Evolutionary conservation across 2,113 vertebrate species (phyloP).

Genomic region (Hippolais icterina): DNA sequence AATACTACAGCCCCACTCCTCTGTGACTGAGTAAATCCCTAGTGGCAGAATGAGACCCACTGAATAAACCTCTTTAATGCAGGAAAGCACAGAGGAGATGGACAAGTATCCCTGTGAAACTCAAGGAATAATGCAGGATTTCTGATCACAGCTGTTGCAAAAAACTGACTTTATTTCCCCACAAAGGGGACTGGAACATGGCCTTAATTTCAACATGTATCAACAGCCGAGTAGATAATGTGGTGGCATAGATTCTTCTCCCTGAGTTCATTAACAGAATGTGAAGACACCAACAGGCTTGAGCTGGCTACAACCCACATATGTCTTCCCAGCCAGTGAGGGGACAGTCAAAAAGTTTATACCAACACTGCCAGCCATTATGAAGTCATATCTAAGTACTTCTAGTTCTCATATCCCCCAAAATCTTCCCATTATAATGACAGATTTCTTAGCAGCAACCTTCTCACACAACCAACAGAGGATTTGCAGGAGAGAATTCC

Average conservation of each 20-base stretch:
- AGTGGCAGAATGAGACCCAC: background rate
- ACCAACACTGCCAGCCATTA: background rate
- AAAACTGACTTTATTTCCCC: background rate
- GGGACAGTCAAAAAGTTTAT: background rate
- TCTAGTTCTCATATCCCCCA: background rate
- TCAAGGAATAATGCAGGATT: background rate
- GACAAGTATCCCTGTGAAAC: background rate
- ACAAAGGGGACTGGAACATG: background rate
- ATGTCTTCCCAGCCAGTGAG: background rate
- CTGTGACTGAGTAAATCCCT: background rate
- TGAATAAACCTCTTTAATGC: background rate
- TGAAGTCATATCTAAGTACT: background rate
- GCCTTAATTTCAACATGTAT: background rate
- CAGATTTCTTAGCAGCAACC: background rate
- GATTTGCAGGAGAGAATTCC: background rate
- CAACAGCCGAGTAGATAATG: background rate
- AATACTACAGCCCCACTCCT: background rate
- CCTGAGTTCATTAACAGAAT: background rate
- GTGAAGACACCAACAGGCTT: fast-evolving
- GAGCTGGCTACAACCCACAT: background rate
- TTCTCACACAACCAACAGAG: background rate
- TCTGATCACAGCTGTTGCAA: background rate
- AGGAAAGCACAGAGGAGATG: background rate
- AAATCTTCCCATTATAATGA: background rate
- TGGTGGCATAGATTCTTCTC: background rate